Percentiles rank a stretch among this genome's conserved stretches.
These are phyloP conservation scores for Melanostoma mellinum DNA, from an alignment of 2,888 invertebrate species.

Conservation along the genomic window DNA sequence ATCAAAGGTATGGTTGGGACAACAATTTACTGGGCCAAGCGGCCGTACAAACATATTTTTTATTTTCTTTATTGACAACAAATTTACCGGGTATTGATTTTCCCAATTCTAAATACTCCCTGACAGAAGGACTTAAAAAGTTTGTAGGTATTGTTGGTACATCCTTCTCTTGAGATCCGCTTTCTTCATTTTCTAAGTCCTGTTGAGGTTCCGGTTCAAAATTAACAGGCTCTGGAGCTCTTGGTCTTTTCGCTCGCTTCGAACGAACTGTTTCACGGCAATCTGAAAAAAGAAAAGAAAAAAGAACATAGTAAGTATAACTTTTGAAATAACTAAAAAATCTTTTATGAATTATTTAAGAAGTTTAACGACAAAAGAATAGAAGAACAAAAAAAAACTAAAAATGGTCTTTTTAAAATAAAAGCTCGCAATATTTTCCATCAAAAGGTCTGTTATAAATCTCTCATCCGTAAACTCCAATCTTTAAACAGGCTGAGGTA, in stretches of 20 bases:
- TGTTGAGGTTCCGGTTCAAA: slow-evolving; percentile 82
- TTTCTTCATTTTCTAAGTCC: slow-evolving; percentile 81
- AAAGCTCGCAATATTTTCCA: no score
- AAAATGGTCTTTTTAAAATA: no score
- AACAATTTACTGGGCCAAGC: no score
- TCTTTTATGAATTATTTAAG: no score
- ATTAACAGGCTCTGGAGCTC: slow-evolving; percentile 83
- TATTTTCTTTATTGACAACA: not conserved
- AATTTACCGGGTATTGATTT: slow-evolving; percentile 93
- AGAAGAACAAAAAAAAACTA: no score
- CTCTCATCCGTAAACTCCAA: no score
- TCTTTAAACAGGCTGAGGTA: no score
- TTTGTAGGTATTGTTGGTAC: slow-evolving; percentile 86
- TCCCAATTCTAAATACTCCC: slow-evolving; percentile 92
- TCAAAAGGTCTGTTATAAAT: no score
- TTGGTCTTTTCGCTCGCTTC: slow-evolving; percentile 85
- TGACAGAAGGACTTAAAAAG: slow-evolving; percentile 92
- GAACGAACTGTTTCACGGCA: slow-evolving; percentile 85
- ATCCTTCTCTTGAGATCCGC: slow-evolving; percentile 80
- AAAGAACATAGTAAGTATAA: not conserved
- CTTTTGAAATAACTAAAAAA: no score
- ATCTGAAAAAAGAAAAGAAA: slow-evolving; percentile 81
- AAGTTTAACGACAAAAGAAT: no score
- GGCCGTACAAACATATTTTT: not conserved
- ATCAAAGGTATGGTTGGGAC: no score